Percentiles rank a stretch among this genome's conserved stretches.
Evolutionary conservation across 2,888 invertebrate genomes (phyloP).

Genomic region (Drosophila siamana): DNA sequence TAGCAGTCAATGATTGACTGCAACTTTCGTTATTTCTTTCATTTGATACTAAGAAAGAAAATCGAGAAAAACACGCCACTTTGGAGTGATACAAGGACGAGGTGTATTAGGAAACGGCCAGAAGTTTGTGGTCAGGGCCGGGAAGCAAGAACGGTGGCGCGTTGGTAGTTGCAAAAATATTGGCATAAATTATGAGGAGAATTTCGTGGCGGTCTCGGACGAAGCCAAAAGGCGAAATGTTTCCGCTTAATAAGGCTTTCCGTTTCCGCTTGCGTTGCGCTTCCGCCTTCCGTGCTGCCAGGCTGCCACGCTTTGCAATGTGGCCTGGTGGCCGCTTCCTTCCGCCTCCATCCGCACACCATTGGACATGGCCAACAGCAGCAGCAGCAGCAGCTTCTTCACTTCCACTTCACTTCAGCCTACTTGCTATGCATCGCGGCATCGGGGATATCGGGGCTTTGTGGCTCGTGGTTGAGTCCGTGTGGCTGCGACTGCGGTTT

Average conservation of each 20-base stretch:
- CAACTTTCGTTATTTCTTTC: neutral
- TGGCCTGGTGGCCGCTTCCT: conserved; percentile 59
- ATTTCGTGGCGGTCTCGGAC: conserved; percentile 57
- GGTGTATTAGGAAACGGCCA: neutral
- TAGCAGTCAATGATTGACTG: no score
- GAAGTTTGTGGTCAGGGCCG: neutral
- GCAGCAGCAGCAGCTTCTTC: conserved; percentile 56
- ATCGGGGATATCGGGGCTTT: conserved; percentile 49
- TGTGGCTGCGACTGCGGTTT: conserved; percentile 13
- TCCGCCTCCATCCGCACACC: conserved; percentile 45
- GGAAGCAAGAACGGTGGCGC: conserved; percentile 20
- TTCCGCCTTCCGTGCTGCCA: conserved; percentile 29
- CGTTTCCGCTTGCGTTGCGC: conserved; percentile 75
- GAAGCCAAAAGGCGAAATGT: conserved; percentile 81
- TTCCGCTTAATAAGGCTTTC: conserved; percentile 83
- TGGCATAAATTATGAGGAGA: conserved; percentile 81
- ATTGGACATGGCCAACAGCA: conserved; percentile 23
- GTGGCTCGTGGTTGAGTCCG: conserved; percentile 58
- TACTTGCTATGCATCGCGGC: conserved; percentile 78
- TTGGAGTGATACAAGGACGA: neutral
- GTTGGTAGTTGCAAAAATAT: conserved; percentile 76
- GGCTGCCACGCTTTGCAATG: neutral
- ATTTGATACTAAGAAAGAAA: neutral
- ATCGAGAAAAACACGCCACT: neutral
- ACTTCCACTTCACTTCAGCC: conserved; percentile 65